phyloP scores from a whole-genome alignment of 2,113 vertebrate genomes.

The Pelmatolapia mariae region DNA sequence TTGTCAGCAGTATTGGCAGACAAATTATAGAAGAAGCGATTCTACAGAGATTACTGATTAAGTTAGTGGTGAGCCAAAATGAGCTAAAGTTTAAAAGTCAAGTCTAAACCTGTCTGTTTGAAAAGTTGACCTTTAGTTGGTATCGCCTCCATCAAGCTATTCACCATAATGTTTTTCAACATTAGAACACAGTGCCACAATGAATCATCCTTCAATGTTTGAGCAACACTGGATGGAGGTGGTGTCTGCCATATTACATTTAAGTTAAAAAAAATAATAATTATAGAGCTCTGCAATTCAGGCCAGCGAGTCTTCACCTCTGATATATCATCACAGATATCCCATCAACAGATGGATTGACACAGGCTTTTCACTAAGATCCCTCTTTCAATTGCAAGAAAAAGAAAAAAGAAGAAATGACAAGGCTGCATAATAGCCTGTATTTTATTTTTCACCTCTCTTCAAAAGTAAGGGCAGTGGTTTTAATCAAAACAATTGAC shows the following conservation, averaged over 20 bases:
- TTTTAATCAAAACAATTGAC: conserved; percentile 60
- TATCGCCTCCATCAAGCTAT: conserved; percentile 19
- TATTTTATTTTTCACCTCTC: conserved; percentile 33
- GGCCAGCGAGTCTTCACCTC: background rate
- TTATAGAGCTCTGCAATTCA: background rate
- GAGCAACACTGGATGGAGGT: background rate
- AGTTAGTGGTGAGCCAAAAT: background rate
- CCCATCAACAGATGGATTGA: background rate
- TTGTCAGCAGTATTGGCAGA: background rate
- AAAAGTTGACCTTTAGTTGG: conserved; percentile 17
- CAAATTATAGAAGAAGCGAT: background rate
- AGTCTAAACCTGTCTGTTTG: conserved; percentile 24
- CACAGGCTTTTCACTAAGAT: background rate
- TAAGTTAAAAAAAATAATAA: background rate
- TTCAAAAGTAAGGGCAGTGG: background rate
- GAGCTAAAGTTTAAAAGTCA: background rate
- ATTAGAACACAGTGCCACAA: conserved; percentile 1
- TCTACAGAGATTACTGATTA: background rate
- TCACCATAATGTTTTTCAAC: conserved; percentile 25
- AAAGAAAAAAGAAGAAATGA: background rate
- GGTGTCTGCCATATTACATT: conserved; percentile 9
- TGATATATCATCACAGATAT: background rate
- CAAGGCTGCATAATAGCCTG: background rate
- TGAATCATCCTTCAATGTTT: conserved; percentile 6
- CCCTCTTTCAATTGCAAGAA: background rate